Conservation (phyloP, 2,113 vertebrate species). For the Trogon melanurus region DNA sequence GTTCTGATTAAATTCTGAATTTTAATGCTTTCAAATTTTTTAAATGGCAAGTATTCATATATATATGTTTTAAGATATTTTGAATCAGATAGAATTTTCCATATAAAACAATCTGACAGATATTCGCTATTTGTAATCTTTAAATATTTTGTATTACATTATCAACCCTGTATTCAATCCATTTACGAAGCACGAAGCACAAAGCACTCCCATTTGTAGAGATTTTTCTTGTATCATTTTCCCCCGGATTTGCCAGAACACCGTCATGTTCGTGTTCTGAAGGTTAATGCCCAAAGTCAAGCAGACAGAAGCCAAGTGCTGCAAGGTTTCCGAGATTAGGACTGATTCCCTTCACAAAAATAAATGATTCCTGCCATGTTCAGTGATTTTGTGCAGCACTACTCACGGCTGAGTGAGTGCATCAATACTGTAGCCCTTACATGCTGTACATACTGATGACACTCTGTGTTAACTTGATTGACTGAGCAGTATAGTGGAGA, state of each 20-base stretch:
- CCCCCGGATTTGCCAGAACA: constrained; percentile 72
- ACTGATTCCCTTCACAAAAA: constrained; percentile 84
- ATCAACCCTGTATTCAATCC: constrained; percentile 53
- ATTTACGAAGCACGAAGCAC: constrained; percentile 74
- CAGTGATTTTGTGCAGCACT: constrained; percentile 83
- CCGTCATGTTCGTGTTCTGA: constrained; percentile 79
- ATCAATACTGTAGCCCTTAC: constrained; percentile 84
- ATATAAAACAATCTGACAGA: constrained; percentile 44
- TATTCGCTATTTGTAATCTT: constrained; percentile 71
- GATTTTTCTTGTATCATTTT: constrained; percentile 74
- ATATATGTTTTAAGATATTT: constrained; percentile 48
- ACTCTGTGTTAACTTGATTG: constrained; percentile 85
- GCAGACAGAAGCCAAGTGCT: constrained; percentile 83
- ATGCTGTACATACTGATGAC: constrained; percentile 86
- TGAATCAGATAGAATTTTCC: constrained; percentile 64
- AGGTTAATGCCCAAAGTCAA: constrained; percentile 87
- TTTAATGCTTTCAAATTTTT: constrained; percentile 41
- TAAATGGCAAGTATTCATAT: constrained; percentile 17
- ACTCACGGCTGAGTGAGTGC: constrained; percentile 84
- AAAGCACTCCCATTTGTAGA: constrained; percentile 71
- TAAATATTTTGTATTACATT: constrained; percentile 70
- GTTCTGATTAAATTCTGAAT: constrained; percentile 53
- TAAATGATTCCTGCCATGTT: constrained; percentile 87
- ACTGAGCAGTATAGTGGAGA: constrained; percentile 79
- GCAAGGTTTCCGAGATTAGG: constrained; percentile 84